Percentiles rank a stretch among this genome's conserved stretches.
These are phyloP conservation scores for Leptopilina syphax DNA, from an alignment of 2,888 invertebrate genomes.

Conservation along the genomic window DNA sequence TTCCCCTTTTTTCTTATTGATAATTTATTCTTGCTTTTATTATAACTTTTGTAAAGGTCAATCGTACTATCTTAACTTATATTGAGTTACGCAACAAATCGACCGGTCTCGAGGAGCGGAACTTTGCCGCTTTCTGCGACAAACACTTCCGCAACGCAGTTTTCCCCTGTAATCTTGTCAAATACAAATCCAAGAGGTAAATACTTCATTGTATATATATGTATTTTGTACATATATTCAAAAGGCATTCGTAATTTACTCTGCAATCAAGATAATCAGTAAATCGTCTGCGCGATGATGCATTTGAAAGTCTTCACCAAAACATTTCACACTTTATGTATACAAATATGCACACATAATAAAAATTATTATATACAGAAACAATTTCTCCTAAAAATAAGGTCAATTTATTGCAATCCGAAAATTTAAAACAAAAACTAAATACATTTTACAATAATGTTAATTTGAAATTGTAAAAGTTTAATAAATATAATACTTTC, in stretches of 20 bases:
- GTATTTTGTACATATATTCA: not conserved
- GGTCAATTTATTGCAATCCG: not conserved
- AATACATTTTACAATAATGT: no score
- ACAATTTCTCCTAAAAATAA: not conserved
- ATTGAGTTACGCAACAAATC: constrained; percentile 54
- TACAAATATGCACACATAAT: not conserved
- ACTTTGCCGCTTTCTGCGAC: constrained; percentile 51
- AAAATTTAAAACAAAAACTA: no score
- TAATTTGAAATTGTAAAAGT: no score
- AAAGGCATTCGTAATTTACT: constrained; percentile 29
- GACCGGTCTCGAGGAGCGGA: constrained; percentile 48
- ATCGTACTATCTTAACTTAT: constrained; percentile 25
- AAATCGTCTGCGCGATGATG: constrained; percentile 27
- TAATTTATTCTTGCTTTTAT: not conserved
- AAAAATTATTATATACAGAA: not conserved
- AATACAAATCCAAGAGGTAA: constrained; percentile 27
- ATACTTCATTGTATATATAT: not conserved
- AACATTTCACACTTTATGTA: constrained; percentile 5
- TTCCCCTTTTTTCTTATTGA: not conserved
- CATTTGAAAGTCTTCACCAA: constrained; percentile 28
- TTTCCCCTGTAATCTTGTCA: constrained; percentile 56
- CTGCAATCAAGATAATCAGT: constrained; percentile 26
- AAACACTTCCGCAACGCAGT: constrained; percentile 61
- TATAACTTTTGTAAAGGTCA: constrained; percentile 25
- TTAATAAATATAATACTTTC: no score